A percentile compares a stretch with the other conserved stretches of the same genome.
Evolutionary conservation across 2,113 vertebrate species (phyloP).

Genomic region (Pseudopipra pipra): DNA sequence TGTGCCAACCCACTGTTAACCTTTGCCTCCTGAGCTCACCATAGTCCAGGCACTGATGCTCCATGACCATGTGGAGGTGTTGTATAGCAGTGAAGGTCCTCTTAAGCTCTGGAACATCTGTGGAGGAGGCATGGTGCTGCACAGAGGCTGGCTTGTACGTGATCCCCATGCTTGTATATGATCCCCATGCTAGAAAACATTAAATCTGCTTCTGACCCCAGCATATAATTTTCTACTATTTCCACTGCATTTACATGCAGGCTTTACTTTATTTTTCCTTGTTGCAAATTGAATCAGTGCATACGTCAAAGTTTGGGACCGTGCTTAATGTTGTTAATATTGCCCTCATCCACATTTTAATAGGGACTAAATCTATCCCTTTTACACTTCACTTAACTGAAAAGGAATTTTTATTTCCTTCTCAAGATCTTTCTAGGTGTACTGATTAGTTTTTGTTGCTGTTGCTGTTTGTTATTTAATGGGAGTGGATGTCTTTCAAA

Average conservation of each 20-base stretch:
- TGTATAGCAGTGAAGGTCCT: neutral
- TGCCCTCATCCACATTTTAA: neutral
- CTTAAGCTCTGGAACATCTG: neutral
- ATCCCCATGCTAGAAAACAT: neutral
- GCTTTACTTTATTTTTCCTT: neutral
- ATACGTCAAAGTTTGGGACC: neutral
- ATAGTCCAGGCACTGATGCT: neutral
- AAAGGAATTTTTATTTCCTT: neutral
- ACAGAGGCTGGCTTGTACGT: neutral
- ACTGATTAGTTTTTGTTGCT: neutral
- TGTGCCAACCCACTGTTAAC: neutral
- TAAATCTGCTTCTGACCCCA: neutral
- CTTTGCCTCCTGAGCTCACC: neutral
- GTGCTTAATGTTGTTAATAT: neutral
- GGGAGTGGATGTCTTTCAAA: neutral
- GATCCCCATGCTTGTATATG: fast-evolving
- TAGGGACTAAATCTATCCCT: neutral
- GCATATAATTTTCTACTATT: neutral
- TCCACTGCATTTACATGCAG: neutral
- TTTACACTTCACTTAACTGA: neutral
- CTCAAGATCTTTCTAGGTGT: neutral
- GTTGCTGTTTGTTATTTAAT: neutral
- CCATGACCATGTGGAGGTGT: too few relatives aligned
- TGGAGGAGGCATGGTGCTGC: neutral
- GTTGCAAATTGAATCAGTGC: neutral